These are phyloP conservation scores for Myrmecophaga tridactyla DNA, from an alignment of 2,113 vertebrate genomes.

Conservation along the genomic window DNA sequence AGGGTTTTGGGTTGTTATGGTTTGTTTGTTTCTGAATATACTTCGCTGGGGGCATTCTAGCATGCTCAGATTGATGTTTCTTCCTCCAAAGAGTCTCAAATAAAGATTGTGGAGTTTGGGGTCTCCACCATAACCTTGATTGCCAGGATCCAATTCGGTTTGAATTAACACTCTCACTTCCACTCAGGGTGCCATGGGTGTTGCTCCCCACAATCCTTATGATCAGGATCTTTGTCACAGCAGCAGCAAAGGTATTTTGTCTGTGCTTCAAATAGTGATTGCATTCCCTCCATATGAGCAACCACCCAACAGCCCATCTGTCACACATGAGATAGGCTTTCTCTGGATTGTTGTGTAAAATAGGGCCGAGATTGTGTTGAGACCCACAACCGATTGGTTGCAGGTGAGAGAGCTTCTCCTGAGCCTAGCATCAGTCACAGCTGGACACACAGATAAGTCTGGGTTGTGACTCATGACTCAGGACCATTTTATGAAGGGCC, in stretches of 20 bases:
- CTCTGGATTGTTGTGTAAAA: neutral
- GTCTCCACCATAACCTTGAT: no score
- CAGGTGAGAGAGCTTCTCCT: neutral
- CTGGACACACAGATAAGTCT: neutral
- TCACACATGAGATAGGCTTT: neutral
- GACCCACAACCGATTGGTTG: neutral
- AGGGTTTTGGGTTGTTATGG: no score
- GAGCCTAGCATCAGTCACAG: neutral
- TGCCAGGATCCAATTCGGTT: no score
- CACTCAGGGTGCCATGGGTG: no score
- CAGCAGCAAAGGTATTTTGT: no score
- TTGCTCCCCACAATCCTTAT: no score
- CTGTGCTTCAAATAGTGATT: neutral
- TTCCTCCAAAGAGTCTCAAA: no score
- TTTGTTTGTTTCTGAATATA: no score
- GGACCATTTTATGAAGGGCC: neutral
- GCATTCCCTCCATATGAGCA: neutral
- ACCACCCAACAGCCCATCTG: neutral
- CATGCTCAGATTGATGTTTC: no score
- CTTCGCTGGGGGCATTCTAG: no score
- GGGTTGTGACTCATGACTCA: neutral
- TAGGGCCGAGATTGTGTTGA: neutral
- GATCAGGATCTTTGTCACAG: neutral
- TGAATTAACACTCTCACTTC: no score
- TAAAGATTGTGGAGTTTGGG: no score